Percentiles rank a stretch among this genome's conserved stretches.
Evolutionary conservation across 2,113 vertebrate genomes (phyloP).

Genomic region (Chitala chitala): DNA sequence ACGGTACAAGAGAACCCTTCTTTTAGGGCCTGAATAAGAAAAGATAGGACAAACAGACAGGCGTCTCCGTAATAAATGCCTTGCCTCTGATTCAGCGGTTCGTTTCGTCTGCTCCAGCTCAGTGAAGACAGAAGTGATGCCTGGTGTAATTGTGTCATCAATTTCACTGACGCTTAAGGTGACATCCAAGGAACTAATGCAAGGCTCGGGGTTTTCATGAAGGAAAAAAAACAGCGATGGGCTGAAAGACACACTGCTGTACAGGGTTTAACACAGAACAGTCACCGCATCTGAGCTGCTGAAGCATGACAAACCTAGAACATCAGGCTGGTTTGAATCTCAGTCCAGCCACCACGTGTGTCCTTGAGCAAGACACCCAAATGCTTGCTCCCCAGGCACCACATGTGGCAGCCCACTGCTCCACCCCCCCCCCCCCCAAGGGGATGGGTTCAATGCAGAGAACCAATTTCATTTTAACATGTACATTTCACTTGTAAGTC

Average conservation of each 20-base stretch:
- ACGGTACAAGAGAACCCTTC: neutral
- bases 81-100: neutral
- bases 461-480: too few relatives aligned
- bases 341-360: too few relatives aligned
- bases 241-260: neutral
- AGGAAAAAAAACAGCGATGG: neutral
- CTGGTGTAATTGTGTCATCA: neutral
- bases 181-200: neutral
- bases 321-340: too few relatives aligned
- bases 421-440: too few relatives aligned
- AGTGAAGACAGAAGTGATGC: neutral
- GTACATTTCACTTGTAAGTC: too few relatives aligned
- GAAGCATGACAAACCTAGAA: too few relatives aligned
- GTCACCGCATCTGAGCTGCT: too few relatives aligned
- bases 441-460: too few relatives aligned
- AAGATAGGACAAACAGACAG: neutral
- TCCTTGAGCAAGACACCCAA: too few relatives aligned
- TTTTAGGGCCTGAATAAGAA: neutral
- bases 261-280: too few relatives aligned
- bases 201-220: neutral
- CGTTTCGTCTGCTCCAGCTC: neutral
- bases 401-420: too few relatives aligned
- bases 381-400: too few relatives aligned
- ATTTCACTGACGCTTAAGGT: neutral
- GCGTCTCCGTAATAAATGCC: neutral